Evolutionary conservation across 2,797 vertebrate genomes (phyloP).

Genomic region (Hippopotamyrus pictus): DNA sequence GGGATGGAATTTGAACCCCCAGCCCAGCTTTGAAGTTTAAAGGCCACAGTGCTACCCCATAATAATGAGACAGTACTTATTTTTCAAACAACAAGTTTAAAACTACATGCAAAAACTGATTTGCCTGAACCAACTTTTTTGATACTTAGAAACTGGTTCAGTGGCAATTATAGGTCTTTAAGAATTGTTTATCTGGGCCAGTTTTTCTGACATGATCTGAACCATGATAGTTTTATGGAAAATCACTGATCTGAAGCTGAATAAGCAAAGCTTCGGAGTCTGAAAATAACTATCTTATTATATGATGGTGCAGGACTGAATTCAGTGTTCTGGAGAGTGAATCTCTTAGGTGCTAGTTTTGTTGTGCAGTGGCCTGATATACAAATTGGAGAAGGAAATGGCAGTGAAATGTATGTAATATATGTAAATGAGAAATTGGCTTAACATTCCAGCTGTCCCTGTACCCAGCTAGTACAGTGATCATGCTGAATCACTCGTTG

Average conservation of each 20-base stretch:
- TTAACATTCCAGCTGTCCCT: background rate
- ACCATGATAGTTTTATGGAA: background rate
- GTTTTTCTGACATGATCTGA: background rate
- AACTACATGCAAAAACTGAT: background rate
- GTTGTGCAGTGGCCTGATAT: background rate
- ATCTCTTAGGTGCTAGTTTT: background rate
- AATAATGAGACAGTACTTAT: background rate
- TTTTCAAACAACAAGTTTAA: background rate
- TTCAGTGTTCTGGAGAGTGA: background rate
- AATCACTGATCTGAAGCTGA: background rate
- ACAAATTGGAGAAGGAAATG: background rate
- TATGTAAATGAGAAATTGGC: background rate
- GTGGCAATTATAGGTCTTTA: background rate
- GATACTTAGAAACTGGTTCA: background rate
- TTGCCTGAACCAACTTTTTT: background rate
- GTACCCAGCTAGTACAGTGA: background rate
- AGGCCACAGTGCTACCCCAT: background rate
- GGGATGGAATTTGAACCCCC: background rate
- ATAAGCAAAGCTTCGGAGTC: background rate
- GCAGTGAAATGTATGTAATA: background rate
- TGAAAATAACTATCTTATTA: background rate
- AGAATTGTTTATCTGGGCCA: background rate
- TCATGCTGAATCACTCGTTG: background rate
- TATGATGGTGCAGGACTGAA: background rate
- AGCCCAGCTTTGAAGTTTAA: background rate